Conservation (phyloP, 2,888 invertebrate genomes). For the Drosophila ezoana region DNA sequence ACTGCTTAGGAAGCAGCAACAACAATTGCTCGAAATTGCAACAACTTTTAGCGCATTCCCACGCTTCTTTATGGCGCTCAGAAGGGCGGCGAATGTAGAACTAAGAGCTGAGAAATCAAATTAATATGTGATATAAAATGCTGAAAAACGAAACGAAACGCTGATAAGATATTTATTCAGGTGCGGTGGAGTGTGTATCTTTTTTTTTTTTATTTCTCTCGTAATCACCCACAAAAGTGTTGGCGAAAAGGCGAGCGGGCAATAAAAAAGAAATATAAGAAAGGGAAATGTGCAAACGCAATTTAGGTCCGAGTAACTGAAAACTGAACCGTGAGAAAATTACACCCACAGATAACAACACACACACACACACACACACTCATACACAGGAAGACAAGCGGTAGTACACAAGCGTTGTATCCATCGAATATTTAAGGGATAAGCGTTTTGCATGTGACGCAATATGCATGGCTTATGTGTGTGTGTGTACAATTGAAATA, state of each 20-base stretch:
- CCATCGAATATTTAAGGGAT: slow-evolving; percentile 61
- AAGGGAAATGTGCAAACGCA: slow-evolving; percentile 75
- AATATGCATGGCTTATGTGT: slow-evolving; percentile 33
- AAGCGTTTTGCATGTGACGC: slow-evolving; percentile 75
- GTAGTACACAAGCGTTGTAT: slow-evolving; percentile 30
- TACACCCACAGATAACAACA: slow-evolving; percentile 77
- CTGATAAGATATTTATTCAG: slow-evolving; percentile 79
- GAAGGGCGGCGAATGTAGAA: slow-evolving; percentile 28
- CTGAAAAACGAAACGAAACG: slow-evolving; percentile 63
- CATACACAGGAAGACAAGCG: slow-evolving; percentile 30
- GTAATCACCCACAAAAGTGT: slow-evolving; percentile 76
- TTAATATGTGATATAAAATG: slow-evolving; percentile 67
- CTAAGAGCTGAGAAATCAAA: slow-evolving; percentile 59
- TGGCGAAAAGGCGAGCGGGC: slow-evolving; percentile 59
- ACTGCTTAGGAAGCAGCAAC: slow-evolving; percentile 11
- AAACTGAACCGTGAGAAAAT: slow-evolving; percentile 80
- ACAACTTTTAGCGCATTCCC: slow-evolving; percentile 62
- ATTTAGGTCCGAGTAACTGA: slow-evolving; percentile 71
- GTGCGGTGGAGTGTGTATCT: slow-evolving; percentile 48
- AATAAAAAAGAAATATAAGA: slow-evolving; percentile 45
- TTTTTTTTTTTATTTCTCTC: slow-evolving; percentile 36
- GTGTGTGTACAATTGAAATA: slow-evolving; percentile 62
- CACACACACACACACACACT: slow-evolving; percentile 2
- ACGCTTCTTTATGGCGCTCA: slow-evolving; percentile 66
- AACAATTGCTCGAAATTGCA: slow-evolving; percentile 49